A percentile compares a stretch with the other conserved stretches of the same genome.
phyloP scores from a whole-genome alignment of 2,113 vertebrate species.

The Gyps fulvus region DNA sequence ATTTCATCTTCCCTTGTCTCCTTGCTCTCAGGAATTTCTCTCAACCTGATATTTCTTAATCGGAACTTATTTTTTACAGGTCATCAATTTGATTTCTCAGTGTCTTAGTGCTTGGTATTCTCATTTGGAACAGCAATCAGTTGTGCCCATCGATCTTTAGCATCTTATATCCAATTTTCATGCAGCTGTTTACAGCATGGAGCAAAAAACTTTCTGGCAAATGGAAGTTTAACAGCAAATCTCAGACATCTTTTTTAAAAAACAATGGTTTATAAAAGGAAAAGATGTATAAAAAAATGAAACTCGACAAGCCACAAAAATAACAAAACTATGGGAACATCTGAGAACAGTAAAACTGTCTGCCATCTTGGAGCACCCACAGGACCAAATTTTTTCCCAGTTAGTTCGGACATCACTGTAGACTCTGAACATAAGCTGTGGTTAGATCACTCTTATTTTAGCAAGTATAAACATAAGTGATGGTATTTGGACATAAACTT shows the following conservation, averaged over 20 bases:
- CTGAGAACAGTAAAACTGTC: not conserved
- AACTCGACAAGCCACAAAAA: not conserved
- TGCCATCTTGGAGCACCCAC: not conserved
- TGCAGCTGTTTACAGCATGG: not conserved
- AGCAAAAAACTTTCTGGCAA: not conserved
- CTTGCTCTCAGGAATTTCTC: constrained; percentile 35
- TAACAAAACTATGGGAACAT: not conserved
- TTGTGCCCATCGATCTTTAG: constrained; percentile 44
- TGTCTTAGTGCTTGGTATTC: constrained; percentile 19
- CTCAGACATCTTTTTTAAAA: not conserved
- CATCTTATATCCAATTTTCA: constrained; percentile 24
- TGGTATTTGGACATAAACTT: not conserved
- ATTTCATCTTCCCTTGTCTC: constrained; percentile 45
- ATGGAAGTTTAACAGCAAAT: not conserved
- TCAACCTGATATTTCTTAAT: constrained; percentile 50
- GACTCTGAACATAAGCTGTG: not conserved
- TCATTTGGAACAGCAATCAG: constrained; percentile 27
- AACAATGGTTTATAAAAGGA: not conserved
- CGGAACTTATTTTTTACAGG: constrained; percentile 55
- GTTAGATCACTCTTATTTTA: not conserved
- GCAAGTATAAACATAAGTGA: not conserved
- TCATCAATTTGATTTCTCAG: constrained; percentile 47
- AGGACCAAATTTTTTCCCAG: not conserved
- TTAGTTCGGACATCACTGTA: not conserved
- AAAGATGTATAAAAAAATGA: not conserved